These are phyloP conservation scores for Lithodes maja DNA, from an alignment of 2,888 invertebrate species.

Conservation along the genomic window DNA sequence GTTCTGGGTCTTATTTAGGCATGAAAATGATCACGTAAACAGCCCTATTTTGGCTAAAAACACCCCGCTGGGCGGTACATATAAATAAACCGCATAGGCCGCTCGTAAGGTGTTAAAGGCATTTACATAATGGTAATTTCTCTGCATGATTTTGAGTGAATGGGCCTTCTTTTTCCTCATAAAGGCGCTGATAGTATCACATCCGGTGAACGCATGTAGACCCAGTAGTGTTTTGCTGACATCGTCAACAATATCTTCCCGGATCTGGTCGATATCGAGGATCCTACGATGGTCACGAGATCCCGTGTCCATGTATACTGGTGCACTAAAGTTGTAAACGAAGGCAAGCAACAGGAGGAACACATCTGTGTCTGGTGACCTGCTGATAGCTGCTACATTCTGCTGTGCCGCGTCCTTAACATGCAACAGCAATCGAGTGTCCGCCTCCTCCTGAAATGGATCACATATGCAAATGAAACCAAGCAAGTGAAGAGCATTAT, in stretches of 20 bases:
- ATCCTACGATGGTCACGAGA: slow-evolving; percentile 4
- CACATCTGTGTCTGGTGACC: slow-evolving; percentile 8
- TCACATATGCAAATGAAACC: neutral
- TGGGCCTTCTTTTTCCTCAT: no score
- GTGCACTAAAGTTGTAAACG: slow-evolving; percentile 8
- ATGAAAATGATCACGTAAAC: no score
- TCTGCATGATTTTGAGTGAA: no score
- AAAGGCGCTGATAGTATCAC: no score
- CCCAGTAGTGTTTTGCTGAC: neutral
- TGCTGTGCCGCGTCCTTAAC: neutral
- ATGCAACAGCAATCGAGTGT: neutral
- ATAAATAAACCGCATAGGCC: no score
- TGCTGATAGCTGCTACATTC: neutral
- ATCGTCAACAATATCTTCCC: neutral
- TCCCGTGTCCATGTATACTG: slow-evolving; percentile 5
- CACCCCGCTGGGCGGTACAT: no score
- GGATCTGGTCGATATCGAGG: neutral
- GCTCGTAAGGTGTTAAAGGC: no score
- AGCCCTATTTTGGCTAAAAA: no score
- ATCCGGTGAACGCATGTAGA: neutral
- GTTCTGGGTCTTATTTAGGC: no score
- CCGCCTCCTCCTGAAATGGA: neutral
- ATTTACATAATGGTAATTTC: no score
- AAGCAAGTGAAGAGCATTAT: slow-evolving; percentile 7
- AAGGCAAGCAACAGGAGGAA: slow-evolving; percentile 3